Conservation (phyloP, 2,888 invertebrate genomes). For the Eristalis arbustorum region DNA sequence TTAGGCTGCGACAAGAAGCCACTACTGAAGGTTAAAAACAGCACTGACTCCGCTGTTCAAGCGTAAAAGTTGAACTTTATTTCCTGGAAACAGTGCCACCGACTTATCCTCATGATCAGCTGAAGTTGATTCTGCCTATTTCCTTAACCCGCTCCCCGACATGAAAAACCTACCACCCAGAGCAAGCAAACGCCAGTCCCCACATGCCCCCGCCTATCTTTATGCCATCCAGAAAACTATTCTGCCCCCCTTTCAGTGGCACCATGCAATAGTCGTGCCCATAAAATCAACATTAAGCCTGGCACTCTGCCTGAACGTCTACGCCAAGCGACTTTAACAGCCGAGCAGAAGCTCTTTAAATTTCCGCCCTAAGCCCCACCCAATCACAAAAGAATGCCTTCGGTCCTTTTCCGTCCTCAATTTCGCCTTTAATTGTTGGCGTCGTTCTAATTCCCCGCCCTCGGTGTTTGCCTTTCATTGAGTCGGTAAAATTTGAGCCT, state of each 20-base stretch:
- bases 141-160: too few species aligned
- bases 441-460: conserved; percentile 3
- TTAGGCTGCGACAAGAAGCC: too few species aligned
- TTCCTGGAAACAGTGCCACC: too few species aligned
- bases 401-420: background rate
- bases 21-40: too few species aligned
- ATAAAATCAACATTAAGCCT: background rate
- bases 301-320: background rate
- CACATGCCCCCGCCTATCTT: too few species aligned
- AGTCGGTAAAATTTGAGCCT: conserved; percentile 3
- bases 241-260: background rate
- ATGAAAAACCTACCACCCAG: too few species aligned
- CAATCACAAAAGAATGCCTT: background rate
- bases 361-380: background rate
- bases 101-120: too few species aligned
- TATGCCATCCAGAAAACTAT: background rate
- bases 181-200: too few species aligned
- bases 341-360: background rate
- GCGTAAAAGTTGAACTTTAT: too few species aligned
- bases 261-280: background rate
- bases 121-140: too few species aligned
- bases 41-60: too few species aligned
- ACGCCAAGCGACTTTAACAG: background rate
- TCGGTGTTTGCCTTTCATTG: conserved; percentile 22
- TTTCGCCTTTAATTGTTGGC: background rate